Conservation (phyloP, 2,888 invertebrate species). For the Harpalus rufipes region DNA sequence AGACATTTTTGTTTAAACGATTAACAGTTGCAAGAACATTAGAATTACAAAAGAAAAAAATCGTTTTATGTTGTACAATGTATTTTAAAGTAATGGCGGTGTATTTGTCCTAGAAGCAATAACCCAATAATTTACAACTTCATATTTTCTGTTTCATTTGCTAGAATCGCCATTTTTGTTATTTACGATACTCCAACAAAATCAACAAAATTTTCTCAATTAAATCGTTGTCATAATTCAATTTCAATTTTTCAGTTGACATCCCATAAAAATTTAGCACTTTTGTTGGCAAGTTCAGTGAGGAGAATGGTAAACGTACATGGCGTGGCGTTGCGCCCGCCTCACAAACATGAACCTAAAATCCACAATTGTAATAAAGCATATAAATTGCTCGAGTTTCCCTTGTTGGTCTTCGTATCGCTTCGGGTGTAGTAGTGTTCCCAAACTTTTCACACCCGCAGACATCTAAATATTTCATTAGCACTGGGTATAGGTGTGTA, state of each 20-base stretch:
- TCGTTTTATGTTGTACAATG: background rate
- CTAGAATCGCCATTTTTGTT: slow-evolving; percentile 12
- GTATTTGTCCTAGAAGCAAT: background rate
- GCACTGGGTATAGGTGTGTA: no score
- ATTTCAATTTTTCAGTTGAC: slow-evolving; percentile 34
- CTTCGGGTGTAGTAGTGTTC: background rate
- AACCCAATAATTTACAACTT: background rate
- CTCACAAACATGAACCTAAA: slow-evolving; percentile 43
- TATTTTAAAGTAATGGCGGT: background rate
- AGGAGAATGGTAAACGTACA: slow-evolving; percentile 33
- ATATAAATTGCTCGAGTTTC: slow-evolving; percentile 38
- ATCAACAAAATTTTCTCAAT: slow-evolving; percentile 51
- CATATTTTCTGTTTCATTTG: slow-evolving; percentile 45
- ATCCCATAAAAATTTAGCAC: slow-evolving; percentile 47
- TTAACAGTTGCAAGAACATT: no score
- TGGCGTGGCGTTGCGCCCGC: background rate
- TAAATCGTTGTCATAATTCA: slow-evolving; percentile 33
- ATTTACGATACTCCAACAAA: slow-evolving; percentile 32
- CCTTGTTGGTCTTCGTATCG: slow-evolving; percentile 33
- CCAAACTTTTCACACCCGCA: no score
- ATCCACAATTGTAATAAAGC: slow-evolving; percentile 50
- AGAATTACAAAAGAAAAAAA: no score
- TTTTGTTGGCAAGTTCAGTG: slow-evolving; percentile 31
- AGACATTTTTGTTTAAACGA: no score
- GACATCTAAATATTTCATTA: no score